phyloP scores from a whole-genome alignment of 2,113 vertebrate genomes.

The Peromyscus maniculatus region DNA sequence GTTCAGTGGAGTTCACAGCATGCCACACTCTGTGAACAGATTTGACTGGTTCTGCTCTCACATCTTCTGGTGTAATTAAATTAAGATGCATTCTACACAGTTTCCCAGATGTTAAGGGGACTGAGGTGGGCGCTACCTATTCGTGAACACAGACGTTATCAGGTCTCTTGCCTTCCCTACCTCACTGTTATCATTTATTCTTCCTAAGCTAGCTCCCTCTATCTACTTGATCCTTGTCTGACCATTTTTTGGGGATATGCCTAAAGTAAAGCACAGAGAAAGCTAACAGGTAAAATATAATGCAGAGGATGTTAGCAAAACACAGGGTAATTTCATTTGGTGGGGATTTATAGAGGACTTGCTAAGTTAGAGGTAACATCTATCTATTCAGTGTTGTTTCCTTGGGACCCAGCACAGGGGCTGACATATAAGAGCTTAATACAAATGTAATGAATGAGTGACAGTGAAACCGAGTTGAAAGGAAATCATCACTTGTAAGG shows the following conservation, averaged over 20 bases:
- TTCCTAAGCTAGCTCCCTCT: not conserved
- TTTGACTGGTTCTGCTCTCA: not conserved
- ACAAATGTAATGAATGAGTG: not conserved
- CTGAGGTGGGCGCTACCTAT: not conserved
- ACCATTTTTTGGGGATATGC: not conserved
- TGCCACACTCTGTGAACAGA: not conserved
- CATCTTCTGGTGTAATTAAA: not conserved
- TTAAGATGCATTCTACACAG: not conserved
- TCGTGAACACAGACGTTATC: not conserved
- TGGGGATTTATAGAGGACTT: not conserved
- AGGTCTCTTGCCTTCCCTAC: not conserved
- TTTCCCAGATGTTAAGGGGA: not conserved
- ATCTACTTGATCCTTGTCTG: not conserved
- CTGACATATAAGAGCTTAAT: not conserved
- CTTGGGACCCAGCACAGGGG: not conserved
- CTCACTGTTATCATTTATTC: not conserved
- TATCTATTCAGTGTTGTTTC: not conserved
- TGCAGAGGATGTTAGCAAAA: not conserved
- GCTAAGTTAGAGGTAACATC: not conserved
- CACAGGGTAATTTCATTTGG: not conserved
- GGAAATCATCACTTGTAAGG: not conserved
- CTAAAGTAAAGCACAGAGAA: not conserved
- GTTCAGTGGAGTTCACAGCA: not conserved
- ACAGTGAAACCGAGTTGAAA: not conserved
- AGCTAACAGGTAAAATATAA: not conserved